These are phyloP conservation scores for Leptosomus discolor DNA, from an alignment of 2,113 vertebrate genomes.

Conservation along the genomic window DNA sequence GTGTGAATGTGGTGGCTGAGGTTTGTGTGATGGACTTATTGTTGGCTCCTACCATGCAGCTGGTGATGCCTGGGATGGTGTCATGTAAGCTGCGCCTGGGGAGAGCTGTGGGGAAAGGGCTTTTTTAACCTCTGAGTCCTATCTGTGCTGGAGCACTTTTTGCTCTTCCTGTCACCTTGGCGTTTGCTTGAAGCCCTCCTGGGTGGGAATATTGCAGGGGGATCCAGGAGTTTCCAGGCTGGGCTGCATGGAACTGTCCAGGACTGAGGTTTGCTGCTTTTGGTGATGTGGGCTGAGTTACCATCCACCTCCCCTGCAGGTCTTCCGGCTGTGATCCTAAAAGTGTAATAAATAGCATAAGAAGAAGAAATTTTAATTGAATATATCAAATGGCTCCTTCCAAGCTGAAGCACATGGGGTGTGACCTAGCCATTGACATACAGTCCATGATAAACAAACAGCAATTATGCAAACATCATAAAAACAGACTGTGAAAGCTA, in stretches of 20 bases:
- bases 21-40: neutral
- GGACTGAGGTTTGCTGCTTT: neutral
- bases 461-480: slow-evolving; percentile 39
- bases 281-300: neutral
- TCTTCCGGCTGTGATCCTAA: neutral
- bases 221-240: neutral
- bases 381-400: neutral
- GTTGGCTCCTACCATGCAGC: neutral
- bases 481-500: slow-evolving; percentile 7
- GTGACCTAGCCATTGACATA: slow-evolving; percentile 35
- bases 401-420: neutral
- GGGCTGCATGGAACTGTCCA: fast-evolving
- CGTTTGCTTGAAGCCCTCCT: neutral
- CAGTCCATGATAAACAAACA: slow-evolving; percentile 42
- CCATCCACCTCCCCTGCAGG: fast-evolving
- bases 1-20: neutral
- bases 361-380: neutral
- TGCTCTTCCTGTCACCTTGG: neutral
- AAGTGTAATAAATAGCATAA: neutral
- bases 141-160: neutral
- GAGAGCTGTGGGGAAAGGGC: neutral
- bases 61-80: neutral
- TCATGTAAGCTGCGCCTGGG: neutral
- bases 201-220: neutral
- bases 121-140: neutral